Conservation (phyloP, 2,888 invertebrate species). For the Patella ulyssiponensis region DNA sequence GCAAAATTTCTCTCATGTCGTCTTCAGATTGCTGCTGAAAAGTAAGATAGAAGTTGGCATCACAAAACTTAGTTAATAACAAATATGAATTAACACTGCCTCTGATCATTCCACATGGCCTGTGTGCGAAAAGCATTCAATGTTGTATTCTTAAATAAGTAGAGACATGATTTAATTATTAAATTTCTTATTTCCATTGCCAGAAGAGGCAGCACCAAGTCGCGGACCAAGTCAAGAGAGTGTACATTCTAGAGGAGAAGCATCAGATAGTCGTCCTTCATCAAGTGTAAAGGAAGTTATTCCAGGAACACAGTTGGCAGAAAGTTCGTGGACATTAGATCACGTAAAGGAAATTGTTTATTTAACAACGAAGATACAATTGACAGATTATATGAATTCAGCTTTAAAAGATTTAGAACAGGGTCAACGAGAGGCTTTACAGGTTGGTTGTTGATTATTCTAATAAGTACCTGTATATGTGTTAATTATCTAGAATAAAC, state of each 20-base stretch:
- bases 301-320: constrained; percentile 24
- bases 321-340: constrained; percentile 65
- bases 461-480: too few species aligned
- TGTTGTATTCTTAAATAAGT: not conserved
- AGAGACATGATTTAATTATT: too few species aligned
- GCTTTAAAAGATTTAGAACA: constrained; percentile 54
- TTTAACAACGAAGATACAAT: constrained; percentile 65
- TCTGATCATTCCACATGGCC: too few species aligned
- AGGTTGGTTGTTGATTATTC: constrained; percentile 42
- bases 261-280: not conserved
- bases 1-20: too few species aligned
- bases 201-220: constrained; percentile 16
- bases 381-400: constrained; percentile 59
- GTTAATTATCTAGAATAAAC: too few species aligned
- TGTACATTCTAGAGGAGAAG: not conserved
- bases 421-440: constrained; percentile 59
- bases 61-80: too few species aligned
- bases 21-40: too few species aligned
- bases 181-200: not conserved
- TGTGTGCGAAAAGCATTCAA: too few species aligned
- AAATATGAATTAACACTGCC: too few species aligned
- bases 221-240: constrained; percentile 23
- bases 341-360: constrained; percentile 68
- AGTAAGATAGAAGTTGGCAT: too few species aligned
- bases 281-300: not conserved